Base-by-base conservation (phyloP, 2,888 invertebrate genomes). In the Dolichomitus sp. region DNA sequence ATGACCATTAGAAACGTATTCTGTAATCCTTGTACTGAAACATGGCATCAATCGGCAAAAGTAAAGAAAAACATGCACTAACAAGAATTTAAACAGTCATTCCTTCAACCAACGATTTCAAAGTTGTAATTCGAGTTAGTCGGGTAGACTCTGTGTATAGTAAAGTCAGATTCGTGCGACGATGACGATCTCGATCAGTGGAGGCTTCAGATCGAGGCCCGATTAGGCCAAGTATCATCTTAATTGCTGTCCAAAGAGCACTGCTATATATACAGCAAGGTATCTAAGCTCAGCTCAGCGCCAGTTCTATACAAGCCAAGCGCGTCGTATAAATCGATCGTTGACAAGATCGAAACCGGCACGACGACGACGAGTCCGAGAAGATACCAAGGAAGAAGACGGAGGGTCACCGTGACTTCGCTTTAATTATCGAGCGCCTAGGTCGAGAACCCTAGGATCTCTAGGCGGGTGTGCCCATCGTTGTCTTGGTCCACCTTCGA, bases 331-430 rank as follows among this genome's bases (percentile, higher is more conserved):
- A 70, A 83, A 59, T 82, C 86, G 89, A 88, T 88, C 89, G 89
- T 88, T 90, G 90, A 90, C 90, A 90, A 89, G 89, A 88, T 90
- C 87, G 81, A 72, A 19, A 59, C 85, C 78, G 88, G 88, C 72
- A 72, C 72, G 72, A 61, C 59, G 33, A 42, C 66, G 54, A 19
- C 54, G 27, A 48, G 70, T 72, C 59, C 45, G 40, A 72, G 45
- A 27, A 27, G 40, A 57, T 30, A 50, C 23, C 40, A 19, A 30
- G 37, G 19, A 54, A 27, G 14, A 57, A 63, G 63, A 40, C 87
- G 86, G 85, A 90, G 87, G 84, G 88, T 90, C 89, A 89, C 88
- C 90, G 87, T 90, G 90, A 90, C 89, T 90, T 86, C 65, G 87
- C 88, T 90, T 89, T 90, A 90, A 90, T 90, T 90, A 90, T 86